phyloP scores from a whole-genome alignment of 2,113 vertebrate species.

The Brienomyrus brachyistius region DNA sequence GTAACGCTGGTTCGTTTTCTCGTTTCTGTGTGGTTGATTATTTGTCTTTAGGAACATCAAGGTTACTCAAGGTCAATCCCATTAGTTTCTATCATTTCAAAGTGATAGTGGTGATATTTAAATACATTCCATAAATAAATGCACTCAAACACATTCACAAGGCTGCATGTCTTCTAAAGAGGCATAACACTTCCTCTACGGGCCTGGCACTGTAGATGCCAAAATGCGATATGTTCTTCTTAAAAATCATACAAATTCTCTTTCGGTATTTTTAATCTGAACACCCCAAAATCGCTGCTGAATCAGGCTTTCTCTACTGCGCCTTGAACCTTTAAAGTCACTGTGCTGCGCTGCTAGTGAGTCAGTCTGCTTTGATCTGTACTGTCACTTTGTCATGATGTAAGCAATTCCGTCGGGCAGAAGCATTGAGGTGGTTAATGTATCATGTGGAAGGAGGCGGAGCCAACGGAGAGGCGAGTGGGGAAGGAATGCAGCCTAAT shows the following conservation, averaged over 20 bases:
- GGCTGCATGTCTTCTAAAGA: not conserved
- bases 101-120: constrained; percentile 8
- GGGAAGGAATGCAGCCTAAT: not conserved
- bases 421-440: not conserved
- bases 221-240: not conserved
- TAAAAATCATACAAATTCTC: not conserved
- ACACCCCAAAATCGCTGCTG: not conserved
- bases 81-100: not conserved
- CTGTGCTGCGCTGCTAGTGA: not conserved
- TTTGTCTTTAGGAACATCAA: not conserved
- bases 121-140: not conserved
- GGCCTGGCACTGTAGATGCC: not conserved
- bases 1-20: not conserved
- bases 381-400: not conserved
- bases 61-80: not conserved
- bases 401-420: not conserved
- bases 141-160: not conserved
- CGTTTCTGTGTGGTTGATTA: not conserved
- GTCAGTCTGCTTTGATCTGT: not conserved
- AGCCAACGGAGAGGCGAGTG: not conserved
- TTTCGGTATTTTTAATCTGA: not conserved
- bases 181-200: not conserved
- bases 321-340: not conserved
- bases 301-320: not conserved
- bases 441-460: not conserved